Conservation (phyloP, 2,888 invertebrate species). For the Leucophenga maculata region DNA sequence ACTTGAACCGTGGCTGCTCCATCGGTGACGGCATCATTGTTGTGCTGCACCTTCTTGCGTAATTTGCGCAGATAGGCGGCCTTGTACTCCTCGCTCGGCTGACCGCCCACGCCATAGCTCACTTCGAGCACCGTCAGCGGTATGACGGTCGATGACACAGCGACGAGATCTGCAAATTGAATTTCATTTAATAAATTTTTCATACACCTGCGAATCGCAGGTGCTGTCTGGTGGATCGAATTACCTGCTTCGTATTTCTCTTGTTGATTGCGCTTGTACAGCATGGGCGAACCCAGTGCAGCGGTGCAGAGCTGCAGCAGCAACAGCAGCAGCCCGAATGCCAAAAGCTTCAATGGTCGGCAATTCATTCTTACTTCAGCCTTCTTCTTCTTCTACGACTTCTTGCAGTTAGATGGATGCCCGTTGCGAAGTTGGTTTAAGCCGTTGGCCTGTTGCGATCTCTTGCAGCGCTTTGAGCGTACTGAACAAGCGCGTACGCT, state of each 20-base stretch:
- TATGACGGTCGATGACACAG: conserved; percentile 80
- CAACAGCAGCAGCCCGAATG: conserved; percentile 38
- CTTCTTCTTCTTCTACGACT: no score
- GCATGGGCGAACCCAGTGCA: conserved; percentile 67
- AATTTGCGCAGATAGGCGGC: conserved; percentile 70
- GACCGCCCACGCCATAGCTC: conserved; percentile 74
- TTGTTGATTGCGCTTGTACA: conserved; percentile 74
- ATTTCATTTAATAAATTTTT: not conserved
- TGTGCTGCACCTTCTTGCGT: conserved; percentile 67
- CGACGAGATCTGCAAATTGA: conserved; percentile 74
- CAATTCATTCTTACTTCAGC: conserved; percentile 35
- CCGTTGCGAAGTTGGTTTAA: not conserved
- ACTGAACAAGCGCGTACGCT: conserved; percentile 36
- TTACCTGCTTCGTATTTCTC: conserved; percentile 74
- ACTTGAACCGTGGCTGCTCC: conserved; percentile 32
- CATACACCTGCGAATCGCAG: not conserved
- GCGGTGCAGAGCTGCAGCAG: conserved; percentile 41
- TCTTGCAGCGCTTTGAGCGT: conserved; percentile 23
- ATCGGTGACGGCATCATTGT: conserved; percentile 24
- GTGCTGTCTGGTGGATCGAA: not conserved
- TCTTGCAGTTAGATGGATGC: no score
- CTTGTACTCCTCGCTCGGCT: conserved; percentile 71
- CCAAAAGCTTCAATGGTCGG: conserved; percentile 33
- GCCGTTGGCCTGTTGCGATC: conserved; percentile 19
- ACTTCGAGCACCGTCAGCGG: conserved; percentile 77